Evolutionary conservation across 2,113 vertebrate species (phyloP).

Genomic region (Phalacrocorax aristotelis): DNA sequence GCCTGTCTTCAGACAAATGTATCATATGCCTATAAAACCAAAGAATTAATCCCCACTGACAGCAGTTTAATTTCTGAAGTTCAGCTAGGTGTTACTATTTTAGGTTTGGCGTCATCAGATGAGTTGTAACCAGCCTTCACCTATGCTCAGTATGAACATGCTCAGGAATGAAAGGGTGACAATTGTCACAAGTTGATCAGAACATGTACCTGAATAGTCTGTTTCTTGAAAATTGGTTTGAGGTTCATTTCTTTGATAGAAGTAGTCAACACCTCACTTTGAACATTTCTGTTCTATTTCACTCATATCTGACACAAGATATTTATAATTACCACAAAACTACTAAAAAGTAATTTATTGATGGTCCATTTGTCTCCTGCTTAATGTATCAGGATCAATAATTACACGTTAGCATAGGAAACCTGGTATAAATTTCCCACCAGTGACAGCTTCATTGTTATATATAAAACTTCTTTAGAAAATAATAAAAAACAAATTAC

Average conservation of each 20-base stretch:
- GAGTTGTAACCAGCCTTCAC: neutral
- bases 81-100: neutral
- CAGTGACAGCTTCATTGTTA: neutral
- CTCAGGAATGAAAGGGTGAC: neutral
- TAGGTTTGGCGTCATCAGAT: neutral
- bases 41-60: neutral
- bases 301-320: neutral
- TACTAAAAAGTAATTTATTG: neutral
- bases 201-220: neutral
- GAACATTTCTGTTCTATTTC: neutral
- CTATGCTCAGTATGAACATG: neutral
- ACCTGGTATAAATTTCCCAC: neutral
- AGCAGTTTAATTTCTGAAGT: neutral
- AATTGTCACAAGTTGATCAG: neutral
- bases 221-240: neutral
- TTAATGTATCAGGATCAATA: neutral
- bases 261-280: neutral
- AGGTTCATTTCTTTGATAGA: neutral
- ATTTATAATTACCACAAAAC: neutral
- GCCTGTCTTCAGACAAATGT: neutral
- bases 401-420: neutral
- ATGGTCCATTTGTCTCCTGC: neutral
- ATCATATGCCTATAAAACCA: neutral
- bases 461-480: neutral
- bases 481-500: neutral